Evolutionary conservation across 1,140 invertebrate species (phyloP), one percentile per base, ranked within the genome.

Genomic region (Hylaeus anthracinus): DNA sequence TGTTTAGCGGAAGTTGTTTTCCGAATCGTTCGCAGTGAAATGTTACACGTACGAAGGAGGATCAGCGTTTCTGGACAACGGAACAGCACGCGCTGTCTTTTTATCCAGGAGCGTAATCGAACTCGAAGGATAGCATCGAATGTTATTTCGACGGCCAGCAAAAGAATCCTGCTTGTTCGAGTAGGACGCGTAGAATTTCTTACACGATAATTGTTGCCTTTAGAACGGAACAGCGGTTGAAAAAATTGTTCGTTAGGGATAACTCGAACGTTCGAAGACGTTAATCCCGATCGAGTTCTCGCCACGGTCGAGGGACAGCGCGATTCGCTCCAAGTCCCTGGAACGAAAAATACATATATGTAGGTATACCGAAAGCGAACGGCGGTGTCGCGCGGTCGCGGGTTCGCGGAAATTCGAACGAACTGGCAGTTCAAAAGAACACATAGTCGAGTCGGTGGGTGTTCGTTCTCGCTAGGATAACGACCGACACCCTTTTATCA

Each of bases 391-490:
- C 41, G 8, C 39, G 26, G 41, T 65, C 71, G 71, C 10, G 10
- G 71, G 48, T 37, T 60, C 43, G 45, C 45, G 67, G 12, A n/a
- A 60, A 55, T 37, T 61, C 63, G 64, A 69, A 80, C 71, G 14
- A 67, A 72, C 1, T 82, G 83, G 74, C 75, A 76, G 80, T 82
- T 77, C 9, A 26, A 39, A 55, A 74, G 61, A 71, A 63, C 70
- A 78, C 71, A 73, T 74, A 55, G 70, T 85, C 65, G 78, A 76
- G 67, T 56, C 70, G 41, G 51, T 65, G 56, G 45, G 1, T n/a
- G 37, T 66, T 74, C 61, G 53, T 56, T 48, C 10, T 65, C n/a
- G 63, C n/a, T 51, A 72, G 64, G 70, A 79, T 43, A 26, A 66
- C 63, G 63, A 45, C 66, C 6, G 26, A 69, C 79, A 45, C 48